These are phyloP conservation scores for Drosophila mulleri DNA, from an alignment of 2,888 invertebrate species.

Conservation along the genomic window DNA sequence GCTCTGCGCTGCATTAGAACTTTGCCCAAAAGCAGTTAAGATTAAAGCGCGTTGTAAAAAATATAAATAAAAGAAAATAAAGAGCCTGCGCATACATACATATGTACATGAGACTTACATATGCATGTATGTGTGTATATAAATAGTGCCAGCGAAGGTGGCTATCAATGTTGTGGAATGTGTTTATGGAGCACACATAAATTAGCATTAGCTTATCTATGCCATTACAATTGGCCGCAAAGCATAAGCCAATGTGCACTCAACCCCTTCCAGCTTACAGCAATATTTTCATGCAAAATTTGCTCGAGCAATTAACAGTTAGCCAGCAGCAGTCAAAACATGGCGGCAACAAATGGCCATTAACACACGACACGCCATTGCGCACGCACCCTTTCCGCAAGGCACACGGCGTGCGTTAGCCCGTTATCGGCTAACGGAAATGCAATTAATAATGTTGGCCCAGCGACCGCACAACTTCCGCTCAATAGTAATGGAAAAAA, in stretches of 20 bases:
- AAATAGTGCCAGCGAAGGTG: slow-evolving; percentile 24
- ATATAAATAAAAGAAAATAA: too few species aligned
- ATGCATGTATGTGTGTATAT: not conserved
- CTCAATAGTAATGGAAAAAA: slow-evolving; percentile 24
- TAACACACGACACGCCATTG: slow-evolving; percentile 59
- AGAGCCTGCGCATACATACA: too few species aligned
- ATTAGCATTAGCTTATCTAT: slow-evolving; percentile 38
- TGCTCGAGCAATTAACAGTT: slow-evolving; percentile 69
- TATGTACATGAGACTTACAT: too few species aligned
- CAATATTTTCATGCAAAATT: slow-evolving; percentile 55
- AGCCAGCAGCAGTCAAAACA: slow-evolving; percentile 60
- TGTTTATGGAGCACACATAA: slow-evolving; percentile 27
- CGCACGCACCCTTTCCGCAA: not conserved
- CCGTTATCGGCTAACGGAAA: slow-evolving; percentile 65
- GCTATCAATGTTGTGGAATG: not conserved
- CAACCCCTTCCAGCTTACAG: slow-evolving; percentile 39
- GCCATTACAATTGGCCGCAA: slow-evolving; percentile 36
- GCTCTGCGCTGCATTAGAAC: slow-evolving; percentile 47
- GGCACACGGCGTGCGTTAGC: not conserved
- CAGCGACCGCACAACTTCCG: slow-evolving; percentile 14
- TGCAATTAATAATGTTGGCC: slow-evolving; percentile 68
- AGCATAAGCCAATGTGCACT: slow-evolving; percentile 14
- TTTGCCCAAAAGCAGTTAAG: slow-evolving; percentile 71
- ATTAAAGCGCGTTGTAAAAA: slow-evolving; percentile 63
- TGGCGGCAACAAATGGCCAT: slow-evolving; percentile 64